A percentile compares a stretch with the other conserved stretches of the same genome.
Evolutionary conservation across 2,113 vertebrate genomes (phyloP).

Genomic region (Tyto alba): DNA sequence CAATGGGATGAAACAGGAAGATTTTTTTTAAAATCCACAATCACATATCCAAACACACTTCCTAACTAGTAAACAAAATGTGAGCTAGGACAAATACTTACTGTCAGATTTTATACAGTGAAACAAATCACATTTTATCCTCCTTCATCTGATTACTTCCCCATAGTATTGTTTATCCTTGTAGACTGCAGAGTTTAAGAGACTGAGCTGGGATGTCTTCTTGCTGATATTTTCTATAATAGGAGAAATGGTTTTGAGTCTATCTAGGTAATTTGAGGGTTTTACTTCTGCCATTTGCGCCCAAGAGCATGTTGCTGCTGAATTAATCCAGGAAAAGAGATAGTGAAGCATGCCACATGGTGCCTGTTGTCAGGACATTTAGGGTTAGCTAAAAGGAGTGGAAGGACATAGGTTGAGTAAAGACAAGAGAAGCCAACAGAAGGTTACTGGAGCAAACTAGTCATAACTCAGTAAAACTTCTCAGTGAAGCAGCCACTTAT

Average conservation of each 20-base stretch:
- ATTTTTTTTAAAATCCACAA: neutral
- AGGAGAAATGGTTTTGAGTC: neutral
- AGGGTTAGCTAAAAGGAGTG: neutral
- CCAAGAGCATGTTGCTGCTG: neutral
- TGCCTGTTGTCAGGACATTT: neutral
- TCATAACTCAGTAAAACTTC: neutral
- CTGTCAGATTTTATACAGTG: neutral
- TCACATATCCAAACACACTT: neutral
- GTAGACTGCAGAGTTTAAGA: neutral
- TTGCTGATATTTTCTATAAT: neutral
- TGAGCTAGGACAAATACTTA: neutral
- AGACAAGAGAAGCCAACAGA: neutral
- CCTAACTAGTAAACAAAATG: neutral
- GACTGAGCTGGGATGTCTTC: neutral
- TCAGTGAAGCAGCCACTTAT: neutral
- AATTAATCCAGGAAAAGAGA: neutral
- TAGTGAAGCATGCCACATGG: neutral
- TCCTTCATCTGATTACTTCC: conserved; percentile 13
- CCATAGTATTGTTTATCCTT: neutral
- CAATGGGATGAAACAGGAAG: neutral
- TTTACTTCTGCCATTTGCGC: neutral
- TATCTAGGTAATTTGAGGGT: neutral
- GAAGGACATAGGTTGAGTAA: neutral
- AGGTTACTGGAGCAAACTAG: neutral
- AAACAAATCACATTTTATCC: conserved; percentile 14